phyloP scores from a whole-genome alignment of 2,113 vertebrate genomes.

The Macquaria ambigua region DNA sequence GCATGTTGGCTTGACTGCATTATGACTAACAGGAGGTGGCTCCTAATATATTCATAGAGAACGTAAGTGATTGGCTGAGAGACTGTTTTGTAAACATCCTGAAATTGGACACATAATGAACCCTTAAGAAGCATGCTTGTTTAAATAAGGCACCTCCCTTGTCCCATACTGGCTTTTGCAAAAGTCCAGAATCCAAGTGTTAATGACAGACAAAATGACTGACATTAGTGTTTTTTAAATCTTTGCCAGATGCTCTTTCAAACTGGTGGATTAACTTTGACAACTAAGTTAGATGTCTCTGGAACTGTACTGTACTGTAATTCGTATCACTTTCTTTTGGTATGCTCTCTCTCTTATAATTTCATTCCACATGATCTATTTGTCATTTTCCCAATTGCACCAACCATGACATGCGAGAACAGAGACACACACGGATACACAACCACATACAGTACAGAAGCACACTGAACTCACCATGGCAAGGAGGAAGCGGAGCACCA shows the following conservation, averaged over 20 bases:
- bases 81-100: constrained; percentile 7
- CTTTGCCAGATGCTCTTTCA: neutral
- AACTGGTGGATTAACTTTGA: neutral
- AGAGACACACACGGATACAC: neutral
- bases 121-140: neutral
- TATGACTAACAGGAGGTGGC: neutral
- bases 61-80: constrained; percentile 1
- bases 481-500: constrained; percentile 90
- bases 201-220: neutral
- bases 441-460: neutral
- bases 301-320: neutral
- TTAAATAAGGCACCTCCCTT: neutral
- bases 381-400: neutral
- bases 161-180: neutral
- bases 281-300: neutral
- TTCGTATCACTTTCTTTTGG: neutral
- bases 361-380: neutral
- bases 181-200: neutral
- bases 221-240: neutral
- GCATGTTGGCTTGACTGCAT: neutral
- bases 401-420: neutral
- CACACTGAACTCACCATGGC: constrained; percentile 88
- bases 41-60: constrained; percentile 1
- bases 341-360: neutral
- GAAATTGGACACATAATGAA: neutral